phyloP scores from a whole-genome alignment of 1,140 invertebrate species.

The Atta colombica region DNA sequence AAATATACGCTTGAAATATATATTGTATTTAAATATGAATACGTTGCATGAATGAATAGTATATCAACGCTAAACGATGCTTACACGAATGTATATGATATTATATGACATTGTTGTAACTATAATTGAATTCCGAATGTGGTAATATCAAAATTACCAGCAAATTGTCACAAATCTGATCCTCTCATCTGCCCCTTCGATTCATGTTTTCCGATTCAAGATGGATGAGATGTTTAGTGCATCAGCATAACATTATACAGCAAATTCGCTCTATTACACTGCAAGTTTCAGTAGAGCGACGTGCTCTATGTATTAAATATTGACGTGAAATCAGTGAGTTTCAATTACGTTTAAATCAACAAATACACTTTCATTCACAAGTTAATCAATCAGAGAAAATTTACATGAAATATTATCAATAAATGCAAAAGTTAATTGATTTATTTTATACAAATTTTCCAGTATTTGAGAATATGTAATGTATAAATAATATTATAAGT shows the following conservation, averaged over 20 bases:
- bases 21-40: neutral
- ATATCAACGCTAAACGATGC: neutral
- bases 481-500: neutral
- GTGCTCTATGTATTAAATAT: constrained; percentile 41
- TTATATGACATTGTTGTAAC: neutral
- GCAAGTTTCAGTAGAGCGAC: constrained; percentile 28
- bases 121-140: constrained; percentile 10
- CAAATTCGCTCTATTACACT: constrained; percentile 25
- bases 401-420: constrained; percentile 7
- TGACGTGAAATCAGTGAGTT: constrained; percentile 12
- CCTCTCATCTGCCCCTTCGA: neutral
- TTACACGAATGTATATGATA: neutral
- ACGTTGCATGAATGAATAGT: neutral
- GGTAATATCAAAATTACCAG: neutral
- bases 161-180: constrained; percentile 28
- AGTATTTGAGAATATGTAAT: neutral
- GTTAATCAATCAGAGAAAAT: neutral
- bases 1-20: neutral
- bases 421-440: neutral
- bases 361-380: neutral
- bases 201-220: constrained; percentile 1
- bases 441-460: neutral
- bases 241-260: constrained; percentile 33
- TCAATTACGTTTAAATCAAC: constrained; percentile 20
- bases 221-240: constrained; percentile 34